Percentiles rank a stretch among this genome's conserved stretches.
Conservation (phyloP, 2,888 invertebrate genomes). For the Microctonus aethiopoides region DNA sequence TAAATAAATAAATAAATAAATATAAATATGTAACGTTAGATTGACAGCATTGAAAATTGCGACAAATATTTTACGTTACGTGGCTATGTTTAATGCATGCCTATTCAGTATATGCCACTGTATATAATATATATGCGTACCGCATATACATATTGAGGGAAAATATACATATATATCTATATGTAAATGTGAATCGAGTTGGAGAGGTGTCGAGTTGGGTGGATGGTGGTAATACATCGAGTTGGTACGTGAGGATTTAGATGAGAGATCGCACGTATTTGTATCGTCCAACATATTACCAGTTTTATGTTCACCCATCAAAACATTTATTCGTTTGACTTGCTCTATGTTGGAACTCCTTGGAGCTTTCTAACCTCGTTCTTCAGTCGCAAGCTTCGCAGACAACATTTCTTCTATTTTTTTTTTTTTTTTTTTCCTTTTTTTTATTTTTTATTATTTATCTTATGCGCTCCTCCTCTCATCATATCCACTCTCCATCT, state of each 20-base stretch:
- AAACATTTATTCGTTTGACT: conserved; percentile 58
- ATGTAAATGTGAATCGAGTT: conserved; percentile 40
- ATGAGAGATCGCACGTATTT: conserved; percentile 58
- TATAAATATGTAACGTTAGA: neutral
- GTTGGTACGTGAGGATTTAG: conserved; percentile 54
- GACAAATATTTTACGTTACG: conserved; percentile 11
- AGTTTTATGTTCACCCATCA: conserved; percentile 59
- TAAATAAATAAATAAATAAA: too few species aligned
- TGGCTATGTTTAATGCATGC: conserved; percentile 16
- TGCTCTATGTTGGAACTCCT: conserved; percentile 27
- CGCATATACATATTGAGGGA: conserved; percentile 6
- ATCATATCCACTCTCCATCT: conserved; percentile 12
- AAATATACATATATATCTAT: conserved; percentile 27
- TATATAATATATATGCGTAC: neutral
- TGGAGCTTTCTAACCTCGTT: neutral
- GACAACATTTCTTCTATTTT: neutral
- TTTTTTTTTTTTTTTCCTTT: neutral
- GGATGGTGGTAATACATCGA: conserved; percentile 50
- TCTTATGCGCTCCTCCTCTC: too few species aligned
- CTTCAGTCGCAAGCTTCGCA: neutral
- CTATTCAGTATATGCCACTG: neutral
- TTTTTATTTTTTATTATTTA: too few species aligned
- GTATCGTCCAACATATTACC: conserved; percentile 60
- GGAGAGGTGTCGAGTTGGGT: conserved; percentile 48
- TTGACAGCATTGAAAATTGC: conserved; percentile 7